These are phyloP conservation scores for Tethea ocularis DNA, from an alignment of 2,888 invertebrate species.

Conservation along the genomic window DNA sequence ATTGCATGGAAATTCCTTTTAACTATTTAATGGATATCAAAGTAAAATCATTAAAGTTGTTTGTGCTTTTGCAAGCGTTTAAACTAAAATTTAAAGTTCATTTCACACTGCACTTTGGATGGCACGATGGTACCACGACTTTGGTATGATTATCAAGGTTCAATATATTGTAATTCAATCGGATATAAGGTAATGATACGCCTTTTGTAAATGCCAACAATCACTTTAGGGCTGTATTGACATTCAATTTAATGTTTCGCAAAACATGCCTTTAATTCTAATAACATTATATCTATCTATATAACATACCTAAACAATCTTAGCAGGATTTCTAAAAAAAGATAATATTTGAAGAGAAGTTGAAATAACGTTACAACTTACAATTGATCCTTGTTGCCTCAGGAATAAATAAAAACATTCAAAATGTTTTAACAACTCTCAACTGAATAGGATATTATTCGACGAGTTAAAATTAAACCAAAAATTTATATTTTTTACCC, in stretches of 20 bases:
- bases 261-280: background rate
- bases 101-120: constrained; percentile 11
- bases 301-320: background rate
- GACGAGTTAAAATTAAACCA: too few relatives aligned
- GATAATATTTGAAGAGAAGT: too few relatives aligned
- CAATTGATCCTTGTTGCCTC: too few relatives aligned
- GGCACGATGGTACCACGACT: background rate
- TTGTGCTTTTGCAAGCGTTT: constrained; percentile 5
- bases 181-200: background rate
- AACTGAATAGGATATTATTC: too few relatives aligned
- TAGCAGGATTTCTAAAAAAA: background rate
- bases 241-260: background rate
- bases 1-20: background rate
- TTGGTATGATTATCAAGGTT: constrained; percentile 12
- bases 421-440: too few relatives aligned
- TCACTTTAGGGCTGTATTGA: background rate
- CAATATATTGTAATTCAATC: constrained; percentile 5
- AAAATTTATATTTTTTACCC: too few relatives aligned
- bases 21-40: background rate
- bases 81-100: constrained; percentile 15
- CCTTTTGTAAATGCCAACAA: constrained; percentile 1
- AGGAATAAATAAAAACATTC: too few relatives aligned
- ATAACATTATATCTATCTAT: background rate
- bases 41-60: background rate
- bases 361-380: too few relatives aligned